Percentiles rank a stretch among this genome's conserved stretches.
Conservation (phyloP, 2,888 invertebrate species). For the Plagiodera versicolora region DNA sequence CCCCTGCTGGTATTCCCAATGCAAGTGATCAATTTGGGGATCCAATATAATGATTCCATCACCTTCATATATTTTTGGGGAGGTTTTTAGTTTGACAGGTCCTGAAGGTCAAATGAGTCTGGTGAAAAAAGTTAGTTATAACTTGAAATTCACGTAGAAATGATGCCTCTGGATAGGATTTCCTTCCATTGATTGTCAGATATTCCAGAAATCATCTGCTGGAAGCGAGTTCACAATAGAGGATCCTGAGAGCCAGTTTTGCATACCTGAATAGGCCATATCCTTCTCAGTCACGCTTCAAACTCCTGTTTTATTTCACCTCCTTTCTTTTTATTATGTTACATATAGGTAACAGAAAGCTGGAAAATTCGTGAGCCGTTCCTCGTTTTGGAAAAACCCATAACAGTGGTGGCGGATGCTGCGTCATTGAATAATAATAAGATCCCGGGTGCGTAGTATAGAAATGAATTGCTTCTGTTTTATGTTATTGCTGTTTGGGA, state of each 20-base stretch:
- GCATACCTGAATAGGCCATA: neutral
- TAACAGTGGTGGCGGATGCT: conserved; percentile 49
- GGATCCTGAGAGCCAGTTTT: neutral
- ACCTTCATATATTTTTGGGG: too few relatives aligned
- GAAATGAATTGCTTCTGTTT: conserved; percentile 52
- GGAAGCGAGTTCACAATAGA: too few relatives aligned
- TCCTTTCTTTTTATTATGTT: conserved; percentile 27
- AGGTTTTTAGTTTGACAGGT: too few relatives aligned
- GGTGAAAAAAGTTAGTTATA: too few relatives aligned
- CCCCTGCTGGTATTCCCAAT: too few relatives aligned
- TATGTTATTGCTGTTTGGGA: conserved; percentile 46
- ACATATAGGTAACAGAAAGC: conserved; percentile 30
- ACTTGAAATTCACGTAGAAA: too few relatives aligned
- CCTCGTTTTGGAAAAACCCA: conserved; percentile 41
- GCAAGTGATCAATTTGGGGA: too few relatives aligned
- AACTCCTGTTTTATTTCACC: conserved; percentile 1
- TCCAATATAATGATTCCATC: too few relatives aligned
- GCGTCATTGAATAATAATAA: conserved; percentile 58
- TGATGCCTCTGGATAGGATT: too few relatives aligned
- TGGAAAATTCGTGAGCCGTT: conserved; percentile 39
- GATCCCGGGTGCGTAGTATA: conserved; percentile 52
- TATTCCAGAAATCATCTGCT: too few relatives aligned
- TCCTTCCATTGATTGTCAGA: too few relatives aligned
- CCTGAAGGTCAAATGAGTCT: too few relatives aligned
- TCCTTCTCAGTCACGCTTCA: neutral